These are phyloP conservation scores for Leucoraja ocellata DNA, from an alignment of 2,797 vertebrate genomes.

Conservation along the genomic window DNA sequence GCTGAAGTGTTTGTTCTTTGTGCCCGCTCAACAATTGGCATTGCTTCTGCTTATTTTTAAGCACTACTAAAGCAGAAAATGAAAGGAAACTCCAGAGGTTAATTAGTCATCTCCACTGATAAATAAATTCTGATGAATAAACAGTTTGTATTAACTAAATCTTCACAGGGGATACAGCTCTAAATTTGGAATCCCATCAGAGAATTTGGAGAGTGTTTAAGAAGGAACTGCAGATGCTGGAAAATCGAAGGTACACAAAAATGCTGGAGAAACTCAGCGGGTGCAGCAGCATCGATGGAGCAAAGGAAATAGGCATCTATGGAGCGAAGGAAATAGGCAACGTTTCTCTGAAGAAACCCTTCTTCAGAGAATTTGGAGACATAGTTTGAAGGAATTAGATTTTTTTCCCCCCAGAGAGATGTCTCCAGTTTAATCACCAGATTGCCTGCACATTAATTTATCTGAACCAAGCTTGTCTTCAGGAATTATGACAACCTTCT, in stretches of 20 bases:
- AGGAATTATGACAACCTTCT: not conserved
- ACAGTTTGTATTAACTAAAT: not conserved
- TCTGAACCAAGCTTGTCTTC: not conserved
- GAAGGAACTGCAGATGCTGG: too few relatives aligned
- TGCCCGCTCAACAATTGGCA: not conserved
- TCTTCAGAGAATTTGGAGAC: not conserved
- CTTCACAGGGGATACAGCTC: not conserved
- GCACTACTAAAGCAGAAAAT: not conserved
- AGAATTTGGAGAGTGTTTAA: not conserved
- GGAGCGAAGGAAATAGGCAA: too few relatives aligned
- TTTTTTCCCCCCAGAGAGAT: not conserved
- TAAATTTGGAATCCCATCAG: not conserved
- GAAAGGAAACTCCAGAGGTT: not conserved
- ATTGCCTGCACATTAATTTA: not conserved
- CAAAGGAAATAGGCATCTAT: too few relatives aligned
- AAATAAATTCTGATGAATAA: not conserved
- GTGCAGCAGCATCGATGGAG: too few relatives aligned
- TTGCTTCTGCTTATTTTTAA: not conserved
- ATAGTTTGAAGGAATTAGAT: not conserved
- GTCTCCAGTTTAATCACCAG: not conserved
- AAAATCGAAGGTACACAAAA: too few relatives aligned
- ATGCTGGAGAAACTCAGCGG: too few relatives aligned
- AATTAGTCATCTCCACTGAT: not conserved
- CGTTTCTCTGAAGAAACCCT: too few relatives aligned
- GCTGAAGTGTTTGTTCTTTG: not conserved